A percentile compares a stretch with the other conserved stretches of the same genome.
phyloP scores from a whole-genome alignment of 2,797 vertebrate genomes.

The Poeciliopsis paucimaculata region DNA sequence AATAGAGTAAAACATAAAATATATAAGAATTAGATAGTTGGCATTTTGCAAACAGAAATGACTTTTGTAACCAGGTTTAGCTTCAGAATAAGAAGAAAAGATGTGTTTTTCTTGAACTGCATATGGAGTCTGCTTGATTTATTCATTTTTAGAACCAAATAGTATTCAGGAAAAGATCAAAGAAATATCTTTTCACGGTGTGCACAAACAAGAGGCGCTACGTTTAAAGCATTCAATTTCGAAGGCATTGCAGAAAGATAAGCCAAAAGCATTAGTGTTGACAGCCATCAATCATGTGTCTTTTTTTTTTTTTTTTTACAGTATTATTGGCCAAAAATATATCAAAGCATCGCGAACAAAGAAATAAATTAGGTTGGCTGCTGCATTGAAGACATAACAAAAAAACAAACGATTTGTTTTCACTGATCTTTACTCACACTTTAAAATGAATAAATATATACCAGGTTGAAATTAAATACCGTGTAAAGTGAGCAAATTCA shows the following conservation, averaged over 20 bases:
- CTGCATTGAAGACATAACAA: background rate
- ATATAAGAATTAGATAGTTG: background rate
- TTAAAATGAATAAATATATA: background rate
- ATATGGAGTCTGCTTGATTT: background rate
- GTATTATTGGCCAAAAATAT: background rate
- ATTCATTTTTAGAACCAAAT: background rate
- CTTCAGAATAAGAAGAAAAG: background rate
- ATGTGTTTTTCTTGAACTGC: background rate
- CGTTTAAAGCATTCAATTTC: background rate
- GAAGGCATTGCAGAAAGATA: background rate
- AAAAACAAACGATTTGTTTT: background rate
- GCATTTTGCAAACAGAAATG: background rate
- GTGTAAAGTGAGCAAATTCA: background rate
- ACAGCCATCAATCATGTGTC: conserved; percentile 8
- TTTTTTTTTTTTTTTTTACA: background rate
- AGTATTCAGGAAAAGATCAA: background rate
- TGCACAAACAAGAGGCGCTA: background rate
- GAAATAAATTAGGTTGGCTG: background rate
- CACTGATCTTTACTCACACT: background rate
- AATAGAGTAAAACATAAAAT: background rate
- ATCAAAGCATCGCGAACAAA: background rate
- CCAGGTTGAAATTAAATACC: background rate
- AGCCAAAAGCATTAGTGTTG: background rate
- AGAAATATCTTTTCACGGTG: background rate
- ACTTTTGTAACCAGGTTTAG: background rate